phyloP scores from a whole-genome alignment of 2,113 vertebrate species.

The Orycteropus afer region DNA sequence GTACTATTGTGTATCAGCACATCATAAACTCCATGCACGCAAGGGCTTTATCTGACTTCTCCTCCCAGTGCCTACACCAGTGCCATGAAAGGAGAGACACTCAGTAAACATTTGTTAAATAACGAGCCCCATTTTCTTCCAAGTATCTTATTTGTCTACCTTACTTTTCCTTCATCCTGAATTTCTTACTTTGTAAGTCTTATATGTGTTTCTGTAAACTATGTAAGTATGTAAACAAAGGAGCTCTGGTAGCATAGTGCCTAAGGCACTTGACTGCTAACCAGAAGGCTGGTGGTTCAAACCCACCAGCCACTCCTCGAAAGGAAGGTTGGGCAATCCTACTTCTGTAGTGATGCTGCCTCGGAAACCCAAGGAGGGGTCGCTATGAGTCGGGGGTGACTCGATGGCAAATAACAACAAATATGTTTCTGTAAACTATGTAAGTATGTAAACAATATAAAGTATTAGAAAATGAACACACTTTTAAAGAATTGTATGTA shows the following conservation, averaged over 20 bases:
- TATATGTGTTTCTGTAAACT: neutral
- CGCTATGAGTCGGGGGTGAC: too few species aligned
- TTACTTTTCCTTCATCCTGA: neutral
- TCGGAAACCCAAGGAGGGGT: too few species aligned
- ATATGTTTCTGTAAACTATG: neutral
- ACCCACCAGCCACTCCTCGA: too few species aligned
- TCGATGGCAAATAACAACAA: too few species aligned
- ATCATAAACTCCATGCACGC: neutral
- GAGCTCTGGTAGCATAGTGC: too few species aligned
- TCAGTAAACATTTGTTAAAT: neutral
- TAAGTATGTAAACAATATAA: neutral
- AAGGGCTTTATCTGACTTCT: neutral
- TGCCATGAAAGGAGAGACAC: neutral
- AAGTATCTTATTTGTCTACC: neutral
- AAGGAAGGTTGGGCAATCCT: too few species aligned
- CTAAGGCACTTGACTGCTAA: too few species aligned
- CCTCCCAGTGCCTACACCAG: neutral
- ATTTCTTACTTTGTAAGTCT: slow-evolving; percentile 25
- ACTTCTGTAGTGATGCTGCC: too few species aligned
- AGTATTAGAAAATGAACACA: neutral
- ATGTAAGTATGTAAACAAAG: neutral
- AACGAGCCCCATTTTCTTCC: neutral
- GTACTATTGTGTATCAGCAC: too few species aligned
- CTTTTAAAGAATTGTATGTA: neutral
- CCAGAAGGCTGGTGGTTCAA: too few species aligned